Percentiles rank a stretch among this genome's conserved stretches.
phyloP scores from a whole-genome alignment of 2,888 invertebrate species.

The Spilosoma lubricipeda region DNA sequence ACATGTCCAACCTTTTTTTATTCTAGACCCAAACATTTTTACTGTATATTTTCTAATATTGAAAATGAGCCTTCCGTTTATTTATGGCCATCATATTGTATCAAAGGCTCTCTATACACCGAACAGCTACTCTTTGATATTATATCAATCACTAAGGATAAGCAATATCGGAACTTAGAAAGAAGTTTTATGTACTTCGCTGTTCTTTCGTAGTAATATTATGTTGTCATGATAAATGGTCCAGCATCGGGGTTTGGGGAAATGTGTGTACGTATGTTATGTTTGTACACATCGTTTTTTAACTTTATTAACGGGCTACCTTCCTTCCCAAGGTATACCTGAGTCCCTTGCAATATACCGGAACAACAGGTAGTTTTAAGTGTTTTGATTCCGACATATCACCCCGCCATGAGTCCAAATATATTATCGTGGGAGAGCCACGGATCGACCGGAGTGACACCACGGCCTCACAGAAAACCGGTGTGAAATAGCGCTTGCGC shows the following conservation, averaged over 20 bases:
- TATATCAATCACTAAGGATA: conserved; percentile 24
- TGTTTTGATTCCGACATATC: too few species aligned
- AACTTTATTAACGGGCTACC: too few species aligned
- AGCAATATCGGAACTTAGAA: conserved; percentile 23
- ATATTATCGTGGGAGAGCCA: too few species aligned
- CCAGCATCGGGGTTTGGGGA: not conserved
- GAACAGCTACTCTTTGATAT: conserved; percentile 21
- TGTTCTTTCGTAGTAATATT: not conserved
- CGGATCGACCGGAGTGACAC: too few species aligned
- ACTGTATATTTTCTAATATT: conserved; percentile 21
- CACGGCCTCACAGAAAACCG: too few species aligned
- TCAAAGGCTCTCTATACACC: conserved; percentile 8
- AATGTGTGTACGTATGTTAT: not conserved
- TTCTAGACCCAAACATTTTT: conserved; percentile 16
- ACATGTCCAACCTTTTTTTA: not conserved
- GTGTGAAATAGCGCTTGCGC: too few species aligned
- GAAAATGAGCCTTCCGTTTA: conserved; percentile 32
- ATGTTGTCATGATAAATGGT: not conserved
- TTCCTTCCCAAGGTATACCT: too few species aligned
- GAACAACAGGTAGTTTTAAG: too few species aligned
- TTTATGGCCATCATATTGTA: conserved; percentile 40
- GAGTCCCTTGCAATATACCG: too few species aligned
- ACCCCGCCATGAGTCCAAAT: too few species aligned
- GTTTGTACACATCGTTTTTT: too few species aligned
- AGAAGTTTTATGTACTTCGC: conserved; percentile 21